A percentile compares a stretch with the other conserved stretches of the same genome.
Conservation (phyloP, 2,113 vertebrate species). For the Hassar affinis region DNA sequence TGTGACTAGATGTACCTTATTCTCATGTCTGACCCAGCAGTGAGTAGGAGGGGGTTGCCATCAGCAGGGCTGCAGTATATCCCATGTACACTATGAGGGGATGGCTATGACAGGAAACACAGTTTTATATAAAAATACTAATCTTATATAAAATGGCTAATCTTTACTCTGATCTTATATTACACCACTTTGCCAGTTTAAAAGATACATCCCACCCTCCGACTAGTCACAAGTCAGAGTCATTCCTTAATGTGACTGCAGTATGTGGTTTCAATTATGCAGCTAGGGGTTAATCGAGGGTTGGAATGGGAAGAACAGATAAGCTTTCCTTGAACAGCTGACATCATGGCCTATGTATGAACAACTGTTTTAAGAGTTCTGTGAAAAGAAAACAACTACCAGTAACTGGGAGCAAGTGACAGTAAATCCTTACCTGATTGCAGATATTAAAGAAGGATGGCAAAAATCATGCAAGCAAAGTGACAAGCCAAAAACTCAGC, state of each 20-base stretch:
- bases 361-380: neutral
- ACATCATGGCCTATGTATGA: neutral
- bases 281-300: neutral
- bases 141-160: neutral
- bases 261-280: neutral
- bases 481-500: neutral
- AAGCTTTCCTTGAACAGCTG: neutral
- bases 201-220: neutral
- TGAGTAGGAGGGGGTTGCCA: constrained; percentile 94
- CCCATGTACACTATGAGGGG: constrained; percentile 90
- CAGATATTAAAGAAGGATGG: neutral
- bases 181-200: neutral
- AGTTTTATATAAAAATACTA: neutral
- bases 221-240: no score
- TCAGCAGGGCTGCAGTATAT: constrained; percentile 97
- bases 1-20: constrained; percentile 79
- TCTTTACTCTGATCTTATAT: neutral
- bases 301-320: neutral
- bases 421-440: neutral
- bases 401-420: neutral
- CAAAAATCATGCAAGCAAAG: neutral
- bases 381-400: neutral
- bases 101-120: constrained; percentile 73
- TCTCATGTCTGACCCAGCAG: constrained; percentile 98
- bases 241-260: neutral